Base-by-base conservation (phyloP, 53 echinoderm and acorn worm species). In the Henricia sp. region DNA sequence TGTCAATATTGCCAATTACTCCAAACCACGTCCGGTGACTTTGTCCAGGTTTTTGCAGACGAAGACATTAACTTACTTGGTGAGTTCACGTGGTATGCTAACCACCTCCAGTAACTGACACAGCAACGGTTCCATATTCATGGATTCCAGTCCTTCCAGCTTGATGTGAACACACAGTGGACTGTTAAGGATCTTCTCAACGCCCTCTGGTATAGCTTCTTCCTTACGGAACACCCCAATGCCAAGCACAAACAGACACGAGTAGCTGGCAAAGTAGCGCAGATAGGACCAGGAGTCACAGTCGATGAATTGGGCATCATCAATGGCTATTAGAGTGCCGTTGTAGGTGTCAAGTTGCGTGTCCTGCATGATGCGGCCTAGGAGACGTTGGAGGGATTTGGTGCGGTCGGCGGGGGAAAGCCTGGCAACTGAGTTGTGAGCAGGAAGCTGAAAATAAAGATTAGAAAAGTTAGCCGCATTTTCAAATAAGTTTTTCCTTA, bases 261-360 rank as follows among this genome's bases (percentile, higher is more conserved):
- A 86, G 55, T 86, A 69, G 27, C 88, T 75, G 30, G 85, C 91
- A 21, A 94, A 83, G 58, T 80, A 92, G 60, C 83, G 86, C 32
- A 99, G 86, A 52, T 90, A 91, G 0, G 83, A 72, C 99, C 99
- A 99, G 17, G 99, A 99, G 84, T 99, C 99, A 6, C 50, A 48
- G 82, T 99, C 99, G 21, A 99, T 89, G 85, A 92, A 92, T 30
- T 99, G 93, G n/a, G 99, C 99, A 52, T 99, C 99, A 51, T 99
- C 99, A 34, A 99, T 92, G 26, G 94, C 94, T 3, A 97, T 85
- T 23, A 96, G 85, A 34, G 93, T 93, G 55, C 87, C 93, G 3
- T 64, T 50, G 46, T 80, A 55, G n/a, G 77, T 84, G 46, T 87
- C 76, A 24, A 85, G 69, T 50, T 74, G 84, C 17, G 93, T 85